Evolutionary conservation across 2,113 vertebrate genomes (phyloP).

Genomic region (Clinocottus analis): DNA sequence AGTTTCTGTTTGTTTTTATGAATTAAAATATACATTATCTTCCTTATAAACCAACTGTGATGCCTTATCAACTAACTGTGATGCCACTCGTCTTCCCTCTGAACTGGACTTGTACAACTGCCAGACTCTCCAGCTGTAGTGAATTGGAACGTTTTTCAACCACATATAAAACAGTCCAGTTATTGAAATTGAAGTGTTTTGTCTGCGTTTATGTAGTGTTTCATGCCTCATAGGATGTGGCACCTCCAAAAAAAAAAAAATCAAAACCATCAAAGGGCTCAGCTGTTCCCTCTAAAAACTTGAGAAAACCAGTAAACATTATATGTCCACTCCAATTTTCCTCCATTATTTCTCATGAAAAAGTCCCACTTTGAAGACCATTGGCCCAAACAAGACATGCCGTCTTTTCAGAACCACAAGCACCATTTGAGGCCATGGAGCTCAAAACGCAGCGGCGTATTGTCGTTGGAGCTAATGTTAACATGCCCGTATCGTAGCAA

Average conservation of each 20-base stretch:
- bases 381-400: not conserved
- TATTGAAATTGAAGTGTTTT: not conserved
- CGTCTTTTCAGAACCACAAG: slow-evolving; percentile 8
- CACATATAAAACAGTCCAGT: not conserved
- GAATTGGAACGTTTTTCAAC: not conserved
- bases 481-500: slow-evolving; percentile 66
- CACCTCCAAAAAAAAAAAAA: not conserved
- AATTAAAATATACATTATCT: not conserved
- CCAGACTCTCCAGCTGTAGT: not conserved
- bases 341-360: not conserved
- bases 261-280: not conserved
- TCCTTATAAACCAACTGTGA: not conserved
- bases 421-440: slow-evolving; percentile 3
- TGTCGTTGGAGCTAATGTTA: slow-evolving; percentile 56
- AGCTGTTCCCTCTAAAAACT: not conserved
- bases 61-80: not conserved
- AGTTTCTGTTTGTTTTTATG: not conserved
- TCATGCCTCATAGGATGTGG: not conserved
- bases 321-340: not conserved
- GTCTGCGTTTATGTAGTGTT: not conserved
- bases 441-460: slow-evolving; percentile 23
- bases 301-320: not conserved
- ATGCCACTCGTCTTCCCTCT: not conserved
- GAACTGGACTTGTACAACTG: not conserved
- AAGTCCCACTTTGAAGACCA: not conserved